Conservation (phyloP, 2,113 vertebrate species). For the Lynx canadensis region DNA sequence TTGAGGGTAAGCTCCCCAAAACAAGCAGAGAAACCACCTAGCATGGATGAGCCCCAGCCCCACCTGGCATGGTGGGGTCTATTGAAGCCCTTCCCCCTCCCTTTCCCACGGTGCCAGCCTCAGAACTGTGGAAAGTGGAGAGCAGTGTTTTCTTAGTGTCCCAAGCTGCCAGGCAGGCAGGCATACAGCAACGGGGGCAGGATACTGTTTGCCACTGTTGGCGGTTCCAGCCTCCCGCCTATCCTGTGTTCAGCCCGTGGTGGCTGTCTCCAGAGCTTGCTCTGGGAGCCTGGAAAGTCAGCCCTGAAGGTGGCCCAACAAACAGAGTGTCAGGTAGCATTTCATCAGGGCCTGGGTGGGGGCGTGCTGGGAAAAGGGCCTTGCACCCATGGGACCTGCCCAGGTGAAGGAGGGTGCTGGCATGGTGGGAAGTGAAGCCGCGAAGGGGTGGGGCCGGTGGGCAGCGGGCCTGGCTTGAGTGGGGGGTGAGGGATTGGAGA, state of each 20-base stretch:
- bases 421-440: neutral
- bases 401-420: neutral
- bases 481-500: slow-evolving; percentile 79
- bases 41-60: neutral
- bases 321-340: neutral
- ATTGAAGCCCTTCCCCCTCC: neutral
- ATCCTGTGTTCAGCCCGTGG: too few relatives aligned
- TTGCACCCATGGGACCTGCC: neutral
- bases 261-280: neutral
- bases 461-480: slow-evolving; percentile 68
- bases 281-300: neutral
- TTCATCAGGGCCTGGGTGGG: neutral
- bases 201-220: neutral
- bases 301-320: neutral
- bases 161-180: neutral
- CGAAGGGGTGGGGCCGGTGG: neutral
- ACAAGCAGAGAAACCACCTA: neutral
- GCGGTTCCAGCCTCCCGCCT: neutral
- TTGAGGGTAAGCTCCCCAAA: neutral
- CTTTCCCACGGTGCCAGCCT: neutral
- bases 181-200: neutral
- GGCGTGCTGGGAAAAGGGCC: neutral
- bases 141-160: neutral
- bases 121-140: neutral
- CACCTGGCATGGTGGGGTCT: too few relatives aligned